Evolutionary conservation across 2,797 vertebrate genomes (phyloP), one percentile per base, ranked within the genome.

Genomic region (Kryptolebias ocellatus): DNA sequence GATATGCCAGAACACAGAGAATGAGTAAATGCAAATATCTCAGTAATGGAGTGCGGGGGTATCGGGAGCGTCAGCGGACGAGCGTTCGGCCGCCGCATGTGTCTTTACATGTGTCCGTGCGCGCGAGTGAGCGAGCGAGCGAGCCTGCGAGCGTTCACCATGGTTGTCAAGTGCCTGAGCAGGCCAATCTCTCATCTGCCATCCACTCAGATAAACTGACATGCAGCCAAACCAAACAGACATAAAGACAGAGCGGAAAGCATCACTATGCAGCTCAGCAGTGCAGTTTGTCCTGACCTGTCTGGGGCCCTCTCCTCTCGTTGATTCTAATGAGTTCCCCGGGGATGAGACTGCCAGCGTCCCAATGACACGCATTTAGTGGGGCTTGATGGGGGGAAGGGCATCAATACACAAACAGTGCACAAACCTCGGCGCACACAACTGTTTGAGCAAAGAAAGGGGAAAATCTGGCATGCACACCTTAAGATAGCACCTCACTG

Each of bases 321-420:
- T 64, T 83, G 86, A 89, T 90, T 90, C 88, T 93, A 93, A 94
- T 94, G 92, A 94, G 93, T 86, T 92, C 93, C 89, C 88, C 3
- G 1, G 86, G 84, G 91, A 89, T 61, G 59, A 67, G 76, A 78
- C 70, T 31, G 72, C 80, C 79, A 73, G 83, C 74, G 82, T 89
- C 86, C 88, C 83, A 81, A 83, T 87, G 87, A 91, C 83, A 72
- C 4, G 14, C 5, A 0, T 5, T 10, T 39, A 18, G 6, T 17
- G 9, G 10, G 7, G 27, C 14, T 17, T 15, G 17, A 34, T 15
- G 6, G 18, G 3, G 20, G 61, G 34, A 27, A 2, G 17, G 29
- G 24, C 0, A 39, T 67, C 11, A 54, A 46, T 74, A 63, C 84
- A 65, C 60, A 68, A 72, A 80, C 67, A 68, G 14, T 18, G 20